phyloP scores from a whole-genome alignment of 1,140 invertebrate species.

The Nasonia giraulti region DNA sequence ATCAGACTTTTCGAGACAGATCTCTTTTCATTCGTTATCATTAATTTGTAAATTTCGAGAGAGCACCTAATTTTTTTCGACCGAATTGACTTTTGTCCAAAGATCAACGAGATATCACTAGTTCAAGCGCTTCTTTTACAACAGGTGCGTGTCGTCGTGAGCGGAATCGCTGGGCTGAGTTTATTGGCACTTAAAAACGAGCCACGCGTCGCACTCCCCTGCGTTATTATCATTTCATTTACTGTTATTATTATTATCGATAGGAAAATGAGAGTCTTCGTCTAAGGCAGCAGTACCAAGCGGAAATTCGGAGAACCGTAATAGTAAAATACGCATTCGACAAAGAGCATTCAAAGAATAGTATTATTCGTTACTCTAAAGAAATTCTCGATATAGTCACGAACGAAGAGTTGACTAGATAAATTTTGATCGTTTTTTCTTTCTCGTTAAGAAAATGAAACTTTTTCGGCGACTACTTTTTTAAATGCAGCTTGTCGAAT shows the following conservation, averaged over 20 bases:
- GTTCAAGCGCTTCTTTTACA: conserved; percentile 11
- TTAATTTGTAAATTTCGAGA: background rate
- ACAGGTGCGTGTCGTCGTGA: background rate
- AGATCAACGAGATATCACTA: background rate
- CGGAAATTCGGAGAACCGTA: background rate
- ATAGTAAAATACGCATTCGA: background rate
- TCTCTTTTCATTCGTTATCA: background rate
- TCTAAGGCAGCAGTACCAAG: background rate
- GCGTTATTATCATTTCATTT: background rate
- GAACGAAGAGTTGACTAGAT: conserved; percentile 19
- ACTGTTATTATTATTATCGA: background rate
- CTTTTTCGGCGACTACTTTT: background rate
- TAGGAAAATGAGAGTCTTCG: background rate
- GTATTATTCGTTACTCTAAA: background rate
- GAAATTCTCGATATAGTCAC: background rate
- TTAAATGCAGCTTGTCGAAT: conserved; percentile 24
- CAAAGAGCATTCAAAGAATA: background rate
- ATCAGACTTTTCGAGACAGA: background rate
- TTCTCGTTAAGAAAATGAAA: background rate
- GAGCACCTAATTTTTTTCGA: background rate
- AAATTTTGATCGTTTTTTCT: background rate
- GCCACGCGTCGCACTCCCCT: background rate
- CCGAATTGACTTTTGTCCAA: background rate
- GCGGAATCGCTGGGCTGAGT: background rate
- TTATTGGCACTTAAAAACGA: conserved; percentile 38